Conservation (phyloP, 2,797 vertebrate genomes). For the Enteromius trimaculatus region DNA sequence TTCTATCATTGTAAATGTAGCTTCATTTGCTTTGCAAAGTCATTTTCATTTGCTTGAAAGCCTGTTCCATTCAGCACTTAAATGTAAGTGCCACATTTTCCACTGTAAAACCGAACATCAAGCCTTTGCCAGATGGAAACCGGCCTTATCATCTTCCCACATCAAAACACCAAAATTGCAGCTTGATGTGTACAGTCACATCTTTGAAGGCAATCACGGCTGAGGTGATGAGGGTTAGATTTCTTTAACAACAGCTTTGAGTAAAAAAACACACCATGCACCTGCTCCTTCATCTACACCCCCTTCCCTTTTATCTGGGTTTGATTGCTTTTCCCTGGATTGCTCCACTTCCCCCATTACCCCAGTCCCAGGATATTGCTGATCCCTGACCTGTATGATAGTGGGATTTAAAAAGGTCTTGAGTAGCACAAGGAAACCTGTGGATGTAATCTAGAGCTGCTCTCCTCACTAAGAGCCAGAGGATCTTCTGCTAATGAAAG, state of each 20-base stretch:
- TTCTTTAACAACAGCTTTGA: constrained; percentile 58
- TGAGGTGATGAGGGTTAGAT: constrained; percentile 46
- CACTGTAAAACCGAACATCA: constrained; percentile 21
- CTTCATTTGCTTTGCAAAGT: constrained; percentile 43
- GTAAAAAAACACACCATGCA: constrained; percentile 57
- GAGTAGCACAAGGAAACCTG: constrained; percentile 41
- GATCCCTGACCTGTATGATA: constrained; percentile 60
- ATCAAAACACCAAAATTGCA: constrained; percentile 53
- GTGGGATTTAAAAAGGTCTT: constrained; percentile 55
- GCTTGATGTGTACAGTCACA: constrained; percentile 47
- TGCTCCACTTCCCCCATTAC: constrained; percentile 56
- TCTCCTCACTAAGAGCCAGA: constrained; percentile 39
- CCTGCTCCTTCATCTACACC: constrained; percentile 51
- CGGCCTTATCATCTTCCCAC: constrained; percentile 33
- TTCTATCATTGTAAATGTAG: constrained; percentile 20
- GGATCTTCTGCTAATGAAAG: constrained; percentile 53
- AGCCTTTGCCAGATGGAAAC: constrained; percentile 39
- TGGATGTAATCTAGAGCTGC: constrained; percentile 51
- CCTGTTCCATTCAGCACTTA: constrained; percentile 31
- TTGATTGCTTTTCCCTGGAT: constrained; percentile 61
- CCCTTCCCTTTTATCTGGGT: constrained; percentile 56
- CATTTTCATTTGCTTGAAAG: constrained; percentile 41
- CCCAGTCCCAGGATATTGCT: constrained; percentile 42
- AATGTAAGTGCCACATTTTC: constrained; percentile 23
- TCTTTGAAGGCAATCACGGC: constrained; percentile 51